Conservation (phyloP, 2,888 invertebrate genomes). For the Choreutis nemorana region DNA sequence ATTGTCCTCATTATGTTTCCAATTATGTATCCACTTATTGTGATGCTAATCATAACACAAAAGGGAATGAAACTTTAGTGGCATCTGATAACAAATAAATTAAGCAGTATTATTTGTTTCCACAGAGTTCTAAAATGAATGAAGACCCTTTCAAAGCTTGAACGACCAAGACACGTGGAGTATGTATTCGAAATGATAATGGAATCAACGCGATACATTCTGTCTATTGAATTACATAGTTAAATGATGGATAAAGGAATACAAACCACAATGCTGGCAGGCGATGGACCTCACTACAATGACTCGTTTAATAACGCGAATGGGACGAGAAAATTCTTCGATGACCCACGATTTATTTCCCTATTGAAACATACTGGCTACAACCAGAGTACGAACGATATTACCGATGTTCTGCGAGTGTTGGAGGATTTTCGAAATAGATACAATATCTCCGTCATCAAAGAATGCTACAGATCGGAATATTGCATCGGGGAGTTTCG, state of each 20-base stretch:
- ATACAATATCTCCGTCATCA: slow-evolving; percentile 43
- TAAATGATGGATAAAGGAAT: slow-evolving; percentile 38
- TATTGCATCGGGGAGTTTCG: slow-evolving; percentile 70
- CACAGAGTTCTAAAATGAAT: no score
- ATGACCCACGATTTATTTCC: slow-evolving; percentile 37
- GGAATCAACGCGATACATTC: no score
- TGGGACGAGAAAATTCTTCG: slow-evolving; percentile 18
- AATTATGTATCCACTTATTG: no score
- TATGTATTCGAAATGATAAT: no score
- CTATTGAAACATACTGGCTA: slow-evolving; percentile 33
- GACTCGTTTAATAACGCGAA: slow-evolving; percentile 12
- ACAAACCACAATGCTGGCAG: slow-evolving; percentile 34
- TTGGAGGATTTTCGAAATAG: slow-evolving; percentile 40
- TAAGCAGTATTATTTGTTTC: no score
- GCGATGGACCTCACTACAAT: slow-evolving; percentile 26
- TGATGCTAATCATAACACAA: no score
- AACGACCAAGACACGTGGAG: no score
- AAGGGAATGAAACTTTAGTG: no score
- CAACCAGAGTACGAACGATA: slow-evolving; percentile 31
- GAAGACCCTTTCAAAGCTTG: no score
- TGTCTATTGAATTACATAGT: slow-evolving; percentile 6
- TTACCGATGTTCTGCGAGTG: slow-evolving; percentile 39
- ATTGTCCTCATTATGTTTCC: no score
- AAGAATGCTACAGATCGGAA: slow-evolving; percentile 42
- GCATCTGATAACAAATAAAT: no score